phyloP scores from a whole-genome alignment of 2,888 invertebrate genomes.

The Xylota segnis region DNA sequence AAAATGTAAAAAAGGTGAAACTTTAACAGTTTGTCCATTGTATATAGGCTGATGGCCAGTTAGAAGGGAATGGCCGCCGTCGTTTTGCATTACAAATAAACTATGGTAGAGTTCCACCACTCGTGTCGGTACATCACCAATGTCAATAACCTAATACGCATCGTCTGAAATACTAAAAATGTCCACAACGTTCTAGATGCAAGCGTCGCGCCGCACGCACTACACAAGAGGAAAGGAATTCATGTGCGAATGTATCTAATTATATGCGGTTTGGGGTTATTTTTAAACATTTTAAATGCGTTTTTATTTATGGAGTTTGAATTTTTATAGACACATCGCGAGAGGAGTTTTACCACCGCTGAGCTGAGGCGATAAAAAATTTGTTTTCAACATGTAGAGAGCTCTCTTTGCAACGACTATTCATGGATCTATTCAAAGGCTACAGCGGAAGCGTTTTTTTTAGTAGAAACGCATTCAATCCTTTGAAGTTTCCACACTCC shows the following conservation, averaged over 20 bases:
- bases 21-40: slow-evolving; percentile 3
- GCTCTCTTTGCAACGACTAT: too few species aligned
- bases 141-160: slow-evolving; percentile 54
- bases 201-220: not conserved
- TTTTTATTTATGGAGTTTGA: slow-evolving; percentile 1
- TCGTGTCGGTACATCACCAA: slow-evolving; percentile 20
- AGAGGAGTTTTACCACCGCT: not conserved
- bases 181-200: not conserved
- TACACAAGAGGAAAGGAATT: not conserved
- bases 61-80: not conserved
- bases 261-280: slow-evolving; percentile 35
- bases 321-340: not conserved
- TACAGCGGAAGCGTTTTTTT: too few species aligned
- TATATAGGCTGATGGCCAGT: slow-evolving; percentile 17
- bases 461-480: too few species aligned
- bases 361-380: not conserved
- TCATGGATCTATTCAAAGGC: too few species aligned
- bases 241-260: slow-evolving; percentile 31
- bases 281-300: slow-evolving; percentile 15
- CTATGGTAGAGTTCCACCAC: slow-evolving; percentile 2
- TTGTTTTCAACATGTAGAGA: too few species aligned
- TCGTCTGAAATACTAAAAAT: slow-evolving; percentile 20
- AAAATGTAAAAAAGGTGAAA: slow-evolving; percentile 6
- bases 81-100: slow-evolving; percentile 1
- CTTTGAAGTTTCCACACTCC: too few species aligned